phyloP scores from a whole-genome alignment of 2,113 vertebrate genomes.

The Riparia riparia region DNA sequence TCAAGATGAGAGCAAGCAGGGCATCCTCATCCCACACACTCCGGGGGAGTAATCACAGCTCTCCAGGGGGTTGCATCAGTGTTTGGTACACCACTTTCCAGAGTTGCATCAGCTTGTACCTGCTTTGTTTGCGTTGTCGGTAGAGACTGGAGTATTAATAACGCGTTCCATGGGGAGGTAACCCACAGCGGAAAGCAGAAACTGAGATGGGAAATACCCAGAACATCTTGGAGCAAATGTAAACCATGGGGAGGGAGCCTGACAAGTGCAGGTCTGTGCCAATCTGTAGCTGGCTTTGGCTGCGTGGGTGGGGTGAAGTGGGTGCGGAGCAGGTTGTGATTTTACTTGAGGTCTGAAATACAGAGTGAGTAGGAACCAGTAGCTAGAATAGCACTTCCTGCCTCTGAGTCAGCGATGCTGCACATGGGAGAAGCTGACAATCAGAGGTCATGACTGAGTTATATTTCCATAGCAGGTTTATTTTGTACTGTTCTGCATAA shows the following conservation, averaged over 20 bases:
- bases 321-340: not conserved
- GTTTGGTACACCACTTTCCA: not conserved
- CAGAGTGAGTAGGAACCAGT: not conserved
- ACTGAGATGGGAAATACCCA: slow-evolving; percentile 52
- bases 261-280: not conserved
- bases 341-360: not conserved
- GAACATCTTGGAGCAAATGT: not conserved
- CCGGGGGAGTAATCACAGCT: not conserved
- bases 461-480: not conserved
- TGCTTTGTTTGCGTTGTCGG: slow-evolving; percentile 20
- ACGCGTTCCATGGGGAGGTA: slow-evolving; percentile 32
- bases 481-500: not conserved
- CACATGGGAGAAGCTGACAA: not conserved
- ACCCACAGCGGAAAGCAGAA: slow-evolving; percentile 60
- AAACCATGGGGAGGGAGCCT: not conserved
- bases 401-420: not conserved
- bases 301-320: not conserved
- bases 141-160: slow-evolving; percentile 55
- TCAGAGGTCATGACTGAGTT: not conserved
- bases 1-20: not conserved
- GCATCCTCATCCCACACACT: not conserved
- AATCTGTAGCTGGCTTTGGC: not conserved
- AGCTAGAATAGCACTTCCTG: not conserved
- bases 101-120: slow-evolving; percentile 69
- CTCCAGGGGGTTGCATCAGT: slow-evolving; percentile 10